Evolutionary conservation across 2,113 vertebrate species (phyloP), one percentile per base, ranked within the genome.

Genomic region (Elaphurus davidianus): DNA sequence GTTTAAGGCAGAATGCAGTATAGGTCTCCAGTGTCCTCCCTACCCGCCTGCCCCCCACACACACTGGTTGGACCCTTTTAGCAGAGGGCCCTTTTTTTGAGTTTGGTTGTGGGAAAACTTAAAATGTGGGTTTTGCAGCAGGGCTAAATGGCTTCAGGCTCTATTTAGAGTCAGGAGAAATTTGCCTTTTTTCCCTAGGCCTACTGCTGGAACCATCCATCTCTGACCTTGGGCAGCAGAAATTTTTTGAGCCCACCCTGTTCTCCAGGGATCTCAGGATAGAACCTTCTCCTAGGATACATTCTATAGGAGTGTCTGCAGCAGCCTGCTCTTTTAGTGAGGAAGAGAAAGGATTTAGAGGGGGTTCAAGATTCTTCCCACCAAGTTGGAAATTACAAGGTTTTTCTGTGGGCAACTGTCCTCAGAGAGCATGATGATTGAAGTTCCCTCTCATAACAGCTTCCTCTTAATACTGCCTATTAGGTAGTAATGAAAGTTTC

Each of bases 251-350:
- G 57, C 90, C 76, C 60, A 76, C 15, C 45, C 36, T 93, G 10
- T 95, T 93, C 74, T 95, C 84, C 33, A 90, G 64, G 30, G 43
- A 94, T 98, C 90, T 97, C 84, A 95, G 95, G 91, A 96, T 98
- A 96, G 90, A 97, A 96, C 64, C 45, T 88, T 93, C 88, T 96
- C 55, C 87, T 96, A 83, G 62, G 84, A 90, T 97, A 94, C 84
- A 84, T 97, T 97, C 64, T 96, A 27, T 97, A 97, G 92, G 30
- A 94, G 62, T 95, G 30, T 94, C 28, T 97, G 92, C 3, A 87
- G 50, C 76, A 93, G 30, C 47, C 71, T 93, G 30, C 59, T 93
- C 9, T 97, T 74, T 92, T 94, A 90, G 62, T 79, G 62, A 84
- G 28, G n/a, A 23, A 60, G 43, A 85, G 28, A n/a, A 55, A 28